Base-by-base conservation (phyloP, 1,140 invertebrate species). In the Daktulosphaira vitifoliae region DNA sequence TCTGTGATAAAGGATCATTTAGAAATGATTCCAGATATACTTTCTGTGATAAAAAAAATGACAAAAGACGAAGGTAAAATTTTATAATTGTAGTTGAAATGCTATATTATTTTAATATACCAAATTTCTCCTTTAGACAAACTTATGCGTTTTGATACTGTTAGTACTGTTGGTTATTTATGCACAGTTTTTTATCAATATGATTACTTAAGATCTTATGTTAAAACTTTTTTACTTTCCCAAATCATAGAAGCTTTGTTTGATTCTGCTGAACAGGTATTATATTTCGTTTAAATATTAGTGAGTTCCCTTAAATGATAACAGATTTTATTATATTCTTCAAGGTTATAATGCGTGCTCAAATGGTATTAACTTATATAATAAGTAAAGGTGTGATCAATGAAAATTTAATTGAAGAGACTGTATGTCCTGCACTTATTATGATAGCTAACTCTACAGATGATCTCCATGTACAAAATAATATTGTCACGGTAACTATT, bases 11-110 rank as follows among this genome's bases (percentile, higher is more conserved):
- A 48, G 56, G 42, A 62, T 62, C 56, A 62, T 62, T n/a, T 62
- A 33, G 56, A 62, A 62, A 62, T 62, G 56, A 62, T 62, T 62
- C 56, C 56, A n/a, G 56, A 62, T 29, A 62, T 62, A 48, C 56
- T 62, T 1, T 22, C 56, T 20, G 56, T 62, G 56, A 62, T 62
- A 44, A 42, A 48, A 46, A 62, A 62, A 37, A 62, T 62, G 56
- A 62, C 56, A 33, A 62, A 62, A 62, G 56, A 62, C 18, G 56
- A 62, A 62, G 56, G 56, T 62, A 56, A 5, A 37, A 16, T 44
- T 33, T 38, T 37, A 20, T 38, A 20, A 6, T 42, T n/a, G n/a
- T 20, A 42, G 16, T 42, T 26, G 26, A 1, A 51, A 29, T 16
- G 18, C n/a, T 29, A 51, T 51, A n/a, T 16, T 8, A n/a, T 26